These are phyloP conservation scores for Aphidoletes aphidimyza DNA, from an alignment of 2,888 invertebrate species.

Conservation along the genomic window DNA sequence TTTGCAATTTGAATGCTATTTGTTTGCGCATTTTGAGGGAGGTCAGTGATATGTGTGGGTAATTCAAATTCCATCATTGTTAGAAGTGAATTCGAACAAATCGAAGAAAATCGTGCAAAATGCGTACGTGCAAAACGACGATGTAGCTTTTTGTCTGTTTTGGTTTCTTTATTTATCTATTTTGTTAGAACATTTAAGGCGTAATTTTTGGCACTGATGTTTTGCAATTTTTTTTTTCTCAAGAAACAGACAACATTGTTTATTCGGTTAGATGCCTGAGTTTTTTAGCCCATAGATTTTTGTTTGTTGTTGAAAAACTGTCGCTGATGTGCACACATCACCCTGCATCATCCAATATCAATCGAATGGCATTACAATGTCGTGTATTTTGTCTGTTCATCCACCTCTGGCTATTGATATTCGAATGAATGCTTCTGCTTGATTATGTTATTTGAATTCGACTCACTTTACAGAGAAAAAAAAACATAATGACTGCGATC, in stretches of 20 bases:
- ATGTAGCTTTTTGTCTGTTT: neutral
- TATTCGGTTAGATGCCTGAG: too few relatives aligned
- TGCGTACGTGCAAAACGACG: too few relatives aligned
- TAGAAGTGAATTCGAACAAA: too few relatives aligned
- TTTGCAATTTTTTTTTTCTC: slow-evolving; percentile 5
- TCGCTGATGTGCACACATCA: too few relatives aligned
- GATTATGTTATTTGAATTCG: slow-evolving; percentile 16
- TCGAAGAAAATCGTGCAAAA: neutral
- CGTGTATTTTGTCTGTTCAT: neutral
- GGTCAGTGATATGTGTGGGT: slow-evolving; percentile 21
- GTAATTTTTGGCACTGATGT: slow-evolving; percentile 2
- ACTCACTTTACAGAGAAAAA: neutral
- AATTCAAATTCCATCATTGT: neutral
- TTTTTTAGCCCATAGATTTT: too few relatives aligned
- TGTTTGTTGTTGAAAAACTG: too few relatives aligned
- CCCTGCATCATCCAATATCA: neutral
- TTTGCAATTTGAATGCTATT: neutral
- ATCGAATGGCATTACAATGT: too few relatives aligned
- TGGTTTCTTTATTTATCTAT: neutral
- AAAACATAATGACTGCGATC: neutral
- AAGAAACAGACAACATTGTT: too few relatives aligned
- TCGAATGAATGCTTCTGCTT: neutral
- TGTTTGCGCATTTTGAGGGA: neutral
- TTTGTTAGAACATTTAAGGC: neutral
- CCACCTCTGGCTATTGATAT: neutral